Evolutionary conservation across 2,113 vertebrate genomes (phyloP), one percentile per base, ranked within the genome.

Genomic region (Tupaia tana): DNA sequence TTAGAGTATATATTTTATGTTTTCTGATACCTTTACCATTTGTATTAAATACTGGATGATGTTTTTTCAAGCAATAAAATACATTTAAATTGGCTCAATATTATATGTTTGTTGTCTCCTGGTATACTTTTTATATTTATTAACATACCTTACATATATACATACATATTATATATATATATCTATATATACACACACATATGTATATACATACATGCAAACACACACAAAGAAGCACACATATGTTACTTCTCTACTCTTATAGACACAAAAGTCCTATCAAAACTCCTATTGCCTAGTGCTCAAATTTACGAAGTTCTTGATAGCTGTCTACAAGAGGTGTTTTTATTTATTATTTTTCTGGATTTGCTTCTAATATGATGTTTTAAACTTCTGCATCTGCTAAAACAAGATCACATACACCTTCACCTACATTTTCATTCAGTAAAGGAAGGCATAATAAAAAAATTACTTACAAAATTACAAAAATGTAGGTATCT

Each of bases 21-120:
- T 87, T 75, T 80, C 16, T 87, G 2, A 77, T n/a, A 27, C 6
- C 22, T 82, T 71, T 91, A 82, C 74, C 81, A 82, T 71, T 82
- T 86, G 66, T 56, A 66, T 86, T 86, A 82, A 73, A 29, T 82
- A 58, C 22, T 63, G 14, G 34, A 79, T 20, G 69, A 63, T 64
- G 5, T 69, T 93, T 43, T 43, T 43, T 78, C 54, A 89, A 74
- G 61, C 59, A 43, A 43, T 58, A 25, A 27, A 63, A 86, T 7
- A 52, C 54, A 54, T 91, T 78, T 91, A 52, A 70, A 34, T 52
- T 91, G 0, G 7, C 12, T 61, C 78, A 2, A 66, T 78, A 95
- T 31, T 66, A 63, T 54, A n/a, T 58, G 52, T 82, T 61, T 34
- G 25, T 74, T 81, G 18, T 15, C 54, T 83, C n/a, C 12, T 73